Base-by-base conservation (phyloP, 2,888 invertebrate species). In the Acronicta psi region DNA sequence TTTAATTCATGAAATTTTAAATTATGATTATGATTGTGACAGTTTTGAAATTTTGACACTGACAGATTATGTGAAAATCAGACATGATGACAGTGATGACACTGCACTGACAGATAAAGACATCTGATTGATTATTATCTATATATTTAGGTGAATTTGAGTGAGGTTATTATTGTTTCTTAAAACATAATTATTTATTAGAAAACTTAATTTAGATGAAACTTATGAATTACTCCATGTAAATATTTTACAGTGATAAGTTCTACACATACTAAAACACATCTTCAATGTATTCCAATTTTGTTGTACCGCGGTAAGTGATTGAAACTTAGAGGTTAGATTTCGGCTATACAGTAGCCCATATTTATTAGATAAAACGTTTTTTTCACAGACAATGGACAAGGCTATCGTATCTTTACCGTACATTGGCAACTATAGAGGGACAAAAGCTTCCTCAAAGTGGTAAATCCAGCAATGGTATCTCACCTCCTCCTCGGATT, bases 401-500 rank as follows among this genome's bases (percentile, higher is more conserved):
- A 56, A 84, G 87, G 66, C 65, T 93, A 11, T 79, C 86, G 2
- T 86, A 85, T 58, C 55, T 93, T 2, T 92, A 88, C 72, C 92
- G 93, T 6, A 83, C 85, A 37, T 66, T 90, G 20, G 75, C 90
- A 1, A 79, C 86, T 16, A 72, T 92, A 58, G 93, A 94, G 80
- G 88, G 89, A 1, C 93, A 93, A 72, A 91, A 87, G 56, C 70
- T 91, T 18, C 90, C 93, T 13, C 88, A 89, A 50, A 73, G 50
- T 10, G 75, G 80, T 69, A 80, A 73, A 59, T 89, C 90, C 1
- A 86, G 82, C 69, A 93, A 94, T 72, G 94, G 93, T 0, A 93
- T 93, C 53, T 84, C 92, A n/a, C 93, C 93, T 0, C 97, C 98
- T 0, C 95, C 95, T 47, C 94, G 96, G 44, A 97, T 97, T 80